Conservation (phyloP, 1,140 invertebrate genomes). For the Drosophila seguyi region DNA sequence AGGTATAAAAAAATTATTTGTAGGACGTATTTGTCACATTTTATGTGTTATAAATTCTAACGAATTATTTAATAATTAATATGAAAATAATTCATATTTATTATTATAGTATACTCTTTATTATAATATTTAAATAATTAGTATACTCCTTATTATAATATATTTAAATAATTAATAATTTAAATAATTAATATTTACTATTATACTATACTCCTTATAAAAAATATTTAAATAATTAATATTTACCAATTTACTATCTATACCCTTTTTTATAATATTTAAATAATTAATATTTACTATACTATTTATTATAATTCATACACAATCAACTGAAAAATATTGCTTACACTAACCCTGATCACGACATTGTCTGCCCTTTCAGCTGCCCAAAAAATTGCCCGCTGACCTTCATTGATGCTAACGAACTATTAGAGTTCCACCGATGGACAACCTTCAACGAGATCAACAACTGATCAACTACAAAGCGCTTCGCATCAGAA, state of each 20-base stretch:
- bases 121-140: too few species aligned
- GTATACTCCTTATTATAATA: too few species aligned
- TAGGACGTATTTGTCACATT: not conserved
- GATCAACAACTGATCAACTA: slow-evolving; percentile 42
- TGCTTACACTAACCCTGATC: not conserved
- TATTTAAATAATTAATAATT: too few species aligned
- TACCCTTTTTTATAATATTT: too few species aligned
- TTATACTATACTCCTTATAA: too few species aligned
- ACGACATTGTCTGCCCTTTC: slow-evolving; percentile 24
- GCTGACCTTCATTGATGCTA: slow-evolving; percentile 24
- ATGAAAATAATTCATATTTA: too few species aligned
- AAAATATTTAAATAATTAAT: too few species aligned
- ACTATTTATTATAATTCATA: not conserved
- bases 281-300: too few species aligned
- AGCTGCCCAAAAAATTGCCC: not conserved
- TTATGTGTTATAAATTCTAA: not conserved
- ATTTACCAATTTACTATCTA: too few species aligned
- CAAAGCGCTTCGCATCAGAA: slow-evolving; percentile 53
- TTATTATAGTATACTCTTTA: too few species aligned
- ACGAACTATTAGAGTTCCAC: slow-evolving; percentile 12
- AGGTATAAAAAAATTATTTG: not conserved
- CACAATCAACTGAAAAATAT: not conserved
- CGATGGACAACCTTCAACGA: slow-evolving; percentile 45
- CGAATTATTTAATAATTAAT: not conserved
- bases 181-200: too few species aligned